Evolutionary conservation across 1,140 invertebrate genomes (phyloP).

Genomic region (Cotesia chilonis): DNA sequence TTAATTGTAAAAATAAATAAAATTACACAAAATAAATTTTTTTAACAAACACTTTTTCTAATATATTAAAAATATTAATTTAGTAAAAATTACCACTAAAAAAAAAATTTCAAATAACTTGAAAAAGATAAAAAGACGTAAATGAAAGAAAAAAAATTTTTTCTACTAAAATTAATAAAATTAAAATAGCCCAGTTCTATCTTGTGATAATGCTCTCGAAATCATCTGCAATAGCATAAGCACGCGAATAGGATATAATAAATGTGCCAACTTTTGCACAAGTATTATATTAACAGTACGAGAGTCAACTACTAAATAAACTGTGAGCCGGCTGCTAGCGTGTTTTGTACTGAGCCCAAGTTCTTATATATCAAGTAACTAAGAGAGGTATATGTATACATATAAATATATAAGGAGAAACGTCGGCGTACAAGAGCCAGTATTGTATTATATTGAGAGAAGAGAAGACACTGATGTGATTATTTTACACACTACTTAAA

Average conservation of each 20-base stretch:
- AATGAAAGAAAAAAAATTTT: background rate
- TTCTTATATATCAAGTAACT: background rate
- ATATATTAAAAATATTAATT: no score
- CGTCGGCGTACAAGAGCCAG: background rate
- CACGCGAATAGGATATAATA: conserved; percentile 3
- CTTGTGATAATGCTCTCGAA: background rate
- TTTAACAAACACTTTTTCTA: no score
- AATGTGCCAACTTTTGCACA: conserved; percentile 28
- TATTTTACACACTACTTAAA: no score
- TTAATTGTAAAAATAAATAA: background rate
- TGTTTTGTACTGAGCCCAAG: conserved; percentile 21
- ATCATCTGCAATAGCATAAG: background rate
- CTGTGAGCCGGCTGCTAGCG: conserved; percentile 14
- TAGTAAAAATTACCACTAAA: no score
- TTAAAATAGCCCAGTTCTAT: background rate
- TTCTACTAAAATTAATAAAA: conserved; percentile 1
- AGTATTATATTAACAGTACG: conserved; percentile 6
- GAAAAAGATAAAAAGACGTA: no score
- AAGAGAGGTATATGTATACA: background rate
- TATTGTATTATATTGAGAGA: background rate
- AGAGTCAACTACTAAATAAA: conserved; percentile 1
- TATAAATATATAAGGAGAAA: conserved; percentile 5
- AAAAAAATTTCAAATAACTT: no score
- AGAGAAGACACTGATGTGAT: background rate
- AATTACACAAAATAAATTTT: no score